A percentile compares a stretch with the other conserved stretches of the same genome.
Conservation (phyloP, 2,888 invertebrate species). For the Balanococcus diminutus region DNA sequence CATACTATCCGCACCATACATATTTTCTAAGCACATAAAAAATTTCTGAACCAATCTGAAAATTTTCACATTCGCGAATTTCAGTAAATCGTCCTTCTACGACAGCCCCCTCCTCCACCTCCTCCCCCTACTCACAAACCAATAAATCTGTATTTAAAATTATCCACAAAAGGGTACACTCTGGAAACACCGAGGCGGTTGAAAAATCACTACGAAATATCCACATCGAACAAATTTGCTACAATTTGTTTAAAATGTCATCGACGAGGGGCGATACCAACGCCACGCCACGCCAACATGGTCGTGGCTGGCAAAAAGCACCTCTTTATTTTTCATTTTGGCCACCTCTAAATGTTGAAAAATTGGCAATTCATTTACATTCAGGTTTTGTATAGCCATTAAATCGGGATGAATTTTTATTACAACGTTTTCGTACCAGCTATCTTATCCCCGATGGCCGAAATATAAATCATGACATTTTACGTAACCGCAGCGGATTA, state of each 20-base stretch:
- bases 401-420: constrained; percentile 14
- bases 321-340: too few species aligned
- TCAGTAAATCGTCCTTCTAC: too few species aligned
- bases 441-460: constrained; percentile 6
- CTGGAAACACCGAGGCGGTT: not conserved
- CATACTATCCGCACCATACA: too few species aligned
- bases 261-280: not conserved
- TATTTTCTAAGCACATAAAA: too few species aligned
- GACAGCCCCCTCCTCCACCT: too few species aligned
- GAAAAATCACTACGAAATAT: not conserved
- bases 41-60: too few species aligned
- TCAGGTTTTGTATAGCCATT: not conserved
- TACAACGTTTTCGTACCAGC: not conserved
- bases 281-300: not conserved
- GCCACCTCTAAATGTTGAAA: not conserved
- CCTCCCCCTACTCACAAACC: not conserved
- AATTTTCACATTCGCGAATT: too few species aligned
- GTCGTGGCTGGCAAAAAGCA: not conserved
- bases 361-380: constrained; percentile 13
- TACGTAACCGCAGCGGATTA: constrained; percentile 29
- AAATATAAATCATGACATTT: constrained; percentile 21
- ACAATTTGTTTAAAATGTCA: not conserved
- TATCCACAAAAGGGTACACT: not conserved
- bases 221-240: not conserved
- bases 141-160: not conserved